Conservation (phyloP, 2,797 vertebrate species). For the Sciaenops ocellatus region DNA sequence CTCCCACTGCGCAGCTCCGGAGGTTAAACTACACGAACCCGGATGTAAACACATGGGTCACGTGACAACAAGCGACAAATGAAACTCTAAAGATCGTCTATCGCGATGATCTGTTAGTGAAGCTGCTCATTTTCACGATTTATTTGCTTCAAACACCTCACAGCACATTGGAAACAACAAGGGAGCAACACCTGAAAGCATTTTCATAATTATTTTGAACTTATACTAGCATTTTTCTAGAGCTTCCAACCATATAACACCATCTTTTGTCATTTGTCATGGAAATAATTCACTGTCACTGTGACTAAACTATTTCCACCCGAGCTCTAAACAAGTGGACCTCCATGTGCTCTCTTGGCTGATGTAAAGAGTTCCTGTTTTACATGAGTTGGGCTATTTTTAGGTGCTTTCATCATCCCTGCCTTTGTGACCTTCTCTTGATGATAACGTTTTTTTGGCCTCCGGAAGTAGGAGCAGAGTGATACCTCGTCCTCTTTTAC, state of each 20-base stretch:
- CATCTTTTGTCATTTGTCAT: background rate
- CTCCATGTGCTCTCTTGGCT: too few relatives aligned
- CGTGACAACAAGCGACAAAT: slow-evolving; percentile 9
- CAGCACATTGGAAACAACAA: background rate
- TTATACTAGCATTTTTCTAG: background rate
- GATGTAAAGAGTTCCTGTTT: background rate
- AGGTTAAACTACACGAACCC: slow-evolving; percentile 63
- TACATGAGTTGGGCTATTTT: background rate
- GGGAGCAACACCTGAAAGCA: background rate
- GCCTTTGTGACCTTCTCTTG: background rate
- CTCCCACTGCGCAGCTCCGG: slow-evolving; percentile 78
- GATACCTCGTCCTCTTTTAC: background rate
- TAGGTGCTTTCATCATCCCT: too few relatives aligned
- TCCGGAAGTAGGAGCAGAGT: slow-evolving; percentile 36
- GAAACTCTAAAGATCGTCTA: slow-evolving; percentile 61
- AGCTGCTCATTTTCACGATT: background rate
- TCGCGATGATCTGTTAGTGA: background rate
- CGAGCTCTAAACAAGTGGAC: background rate
- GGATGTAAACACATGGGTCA: slow-evolving; percentile 73
- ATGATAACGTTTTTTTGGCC: background rate
- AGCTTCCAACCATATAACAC: background rate
- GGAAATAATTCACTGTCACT: background rate
- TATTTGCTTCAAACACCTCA: too few relatives aligned
- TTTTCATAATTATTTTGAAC: too few relatives aligned
- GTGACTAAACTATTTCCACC: background rate